Conservation (phyloP, 2,113 vertebrate genomes). For the Corythornis cristatus region DNA sequence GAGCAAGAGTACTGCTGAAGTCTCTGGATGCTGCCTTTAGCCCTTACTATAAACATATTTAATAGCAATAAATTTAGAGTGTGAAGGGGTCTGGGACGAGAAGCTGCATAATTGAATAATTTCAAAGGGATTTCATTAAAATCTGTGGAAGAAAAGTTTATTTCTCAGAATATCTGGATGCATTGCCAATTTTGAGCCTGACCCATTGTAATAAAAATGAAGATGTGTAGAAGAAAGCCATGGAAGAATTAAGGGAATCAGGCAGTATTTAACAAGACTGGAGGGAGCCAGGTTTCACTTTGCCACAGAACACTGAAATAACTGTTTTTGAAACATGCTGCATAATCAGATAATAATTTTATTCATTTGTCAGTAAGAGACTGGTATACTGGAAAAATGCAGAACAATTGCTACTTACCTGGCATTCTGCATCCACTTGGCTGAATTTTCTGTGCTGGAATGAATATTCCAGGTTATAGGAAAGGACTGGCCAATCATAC, state of each 20-base stretch:
- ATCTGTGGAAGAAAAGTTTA: not conserved
- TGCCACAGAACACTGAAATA: not conserved
- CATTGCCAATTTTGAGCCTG: not conserved
- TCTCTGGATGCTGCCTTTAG: not conserved
- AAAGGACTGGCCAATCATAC: not conserved
- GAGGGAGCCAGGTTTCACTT: not conserved
- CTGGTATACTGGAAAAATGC: not conserved
- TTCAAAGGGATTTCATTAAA: not conserved
- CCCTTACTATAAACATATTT: not conserved
- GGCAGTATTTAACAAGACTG: not conserved
- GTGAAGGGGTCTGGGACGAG: rapidly evolving
- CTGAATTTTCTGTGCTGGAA: not conserved
- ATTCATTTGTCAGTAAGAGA: not conserved
- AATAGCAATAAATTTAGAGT: not conserved
- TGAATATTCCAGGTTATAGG: not conserved
- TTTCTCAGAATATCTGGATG: not conserved
- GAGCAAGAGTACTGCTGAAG: not conserved
- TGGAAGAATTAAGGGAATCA: not conserved
- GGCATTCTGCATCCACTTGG: not conserved
- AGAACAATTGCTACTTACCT: not conserved
- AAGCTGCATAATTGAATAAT: not conserved
- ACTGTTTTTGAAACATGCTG: not conserved
- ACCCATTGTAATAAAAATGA: not conserved
- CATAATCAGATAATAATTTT: not conserved
- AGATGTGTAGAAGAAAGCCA: not conserved